Conservation (phyloP, 2,888 invertebrate species). For the Volucella zonaria region DNA sequence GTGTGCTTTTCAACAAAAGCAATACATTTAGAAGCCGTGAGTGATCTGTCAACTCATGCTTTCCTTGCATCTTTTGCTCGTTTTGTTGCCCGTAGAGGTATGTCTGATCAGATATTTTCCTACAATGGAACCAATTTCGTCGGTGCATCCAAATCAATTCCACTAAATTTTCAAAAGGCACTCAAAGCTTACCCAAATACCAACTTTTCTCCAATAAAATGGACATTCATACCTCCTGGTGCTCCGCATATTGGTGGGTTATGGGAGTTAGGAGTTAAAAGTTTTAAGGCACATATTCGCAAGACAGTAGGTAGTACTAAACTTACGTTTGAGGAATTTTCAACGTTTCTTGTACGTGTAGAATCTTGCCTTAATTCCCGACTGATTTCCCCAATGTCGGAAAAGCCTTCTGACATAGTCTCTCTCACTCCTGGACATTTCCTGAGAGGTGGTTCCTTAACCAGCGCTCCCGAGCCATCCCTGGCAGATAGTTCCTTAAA, state of each 20-base stretch:
- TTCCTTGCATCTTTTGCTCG: too few species aligned
- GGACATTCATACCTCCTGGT: neutral
- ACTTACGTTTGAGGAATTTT: too few species aligned
- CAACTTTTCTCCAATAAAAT: neutral
- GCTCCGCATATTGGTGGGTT: neutral
- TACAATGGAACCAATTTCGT: conserved; percentile 8
- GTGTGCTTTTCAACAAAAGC: too few species aligned
- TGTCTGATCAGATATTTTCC: too few species aligned
- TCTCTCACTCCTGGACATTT: conserved; percentile 22
- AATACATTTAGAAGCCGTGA: too few species aligned
- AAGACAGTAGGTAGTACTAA: too few species aligned
- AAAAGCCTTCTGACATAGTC: neutral
- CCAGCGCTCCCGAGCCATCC: neutral
- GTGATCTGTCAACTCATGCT: too few species aligned
- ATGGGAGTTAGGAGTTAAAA: too few species aligned
- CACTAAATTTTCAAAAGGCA: neutral
- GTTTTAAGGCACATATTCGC: too few species aligned
- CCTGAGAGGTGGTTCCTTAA: neutral
- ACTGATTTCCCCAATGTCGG: neutral
- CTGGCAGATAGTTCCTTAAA: neutral
- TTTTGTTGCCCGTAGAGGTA: too few species aligned
- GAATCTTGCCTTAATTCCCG: neutral
- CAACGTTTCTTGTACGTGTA: too few species aligned
- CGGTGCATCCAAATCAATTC: neutral
- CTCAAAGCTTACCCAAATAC: neutral